These are phyloP conservation scores for Ranitomeya variabilis DNA, from an alignment of 2,113 vertebrate genomes.

Conservation along the genomic window DNA sequence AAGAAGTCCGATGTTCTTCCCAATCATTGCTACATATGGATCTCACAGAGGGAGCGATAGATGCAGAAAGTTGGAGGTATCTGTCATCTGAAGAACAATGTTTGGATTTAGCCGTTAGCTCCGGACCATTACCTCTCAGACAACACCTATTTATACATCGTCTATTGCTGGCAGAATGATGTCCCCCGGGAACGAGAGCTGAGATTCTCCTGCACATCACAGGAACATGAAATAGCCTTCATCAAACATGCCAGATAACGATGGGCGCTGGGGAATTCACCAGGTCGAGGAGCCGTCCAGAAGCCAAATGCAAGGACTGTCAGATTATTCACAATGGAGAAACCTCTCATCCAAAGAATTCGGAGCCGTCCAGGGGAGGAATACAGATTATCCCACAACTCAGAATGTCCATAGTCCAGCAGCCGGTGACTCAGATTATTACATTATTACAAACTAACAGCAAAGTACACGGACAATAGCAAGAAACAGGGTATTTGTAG, in stretches of 20 bases:
- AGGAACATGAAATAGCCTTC: not conserved
- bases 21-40: not conserved
- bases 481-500: too few relatives aligned
- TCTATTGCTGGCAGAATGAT: not conserved
- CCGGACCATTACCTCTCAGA: slow-evolving; percentile 28
- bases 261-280: not conserved
- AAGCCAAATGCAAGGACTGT: not conserved
- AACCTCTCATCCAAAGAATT: not conserved
- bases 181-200: not conserved
- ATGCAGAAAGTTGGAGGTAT: not conserved
- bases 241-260: not conserved
- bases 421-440: not conserved
- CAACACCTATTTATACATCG: slow-evolving; percentile 39
- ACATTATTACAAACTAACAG: not conserved
- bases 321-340: not conserved
- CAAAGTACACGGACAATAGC: too few relatives aligned
- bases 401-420: not conserved
- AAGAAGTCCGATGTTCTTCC: not conserved
- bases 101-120: not conserved
- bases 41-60: not conserved
- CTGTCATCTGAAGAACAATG: slow-evolving; percentile 37
- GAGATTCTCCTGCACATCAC: not conserved
- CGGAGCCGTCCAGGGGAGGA: not conserved
- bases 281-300: not conserved
- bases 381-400: not conserved